phyloP scores from a whole-genome alignment of 2,888 invertebrate genomes.

The Hermaeophaga mercurialis region DNA sequence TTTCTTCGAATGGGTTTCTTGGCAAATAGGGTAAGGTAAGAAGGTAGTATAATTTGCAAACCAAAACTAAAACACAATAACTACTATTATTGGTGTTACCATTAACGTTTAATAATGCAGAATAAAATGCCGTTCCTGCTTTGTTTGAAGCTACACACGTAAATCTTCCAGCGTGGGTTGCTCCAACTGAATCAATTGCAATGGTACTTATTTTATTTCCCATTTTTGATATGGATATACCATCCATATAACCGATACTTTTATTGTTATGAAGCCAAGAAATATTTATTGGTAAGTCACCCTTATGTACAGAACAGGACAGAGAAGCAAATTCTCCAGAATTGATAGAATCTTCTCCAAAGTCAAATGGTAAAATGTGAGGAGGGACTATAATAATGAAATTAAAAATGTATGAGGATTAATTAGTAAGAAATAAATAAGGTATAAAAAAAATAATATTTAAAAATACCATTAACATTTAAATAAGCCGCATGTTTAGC shows the following conservation, averaged over 20 bases:
- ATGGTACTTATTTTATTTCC: conserved; percentile 61
- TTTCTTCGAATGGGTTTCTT: no score
- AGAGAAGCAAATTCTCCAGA: conserved; percentile 70
- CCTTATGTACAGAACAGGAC: conserved; percentile 72
- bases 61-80: no score
- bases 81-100: conserved; percentile 50
- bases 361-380: conserved; percentile 78
- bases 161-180: conserved; percentile 66
- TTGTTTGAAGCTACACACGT: conserved; percentile 72
- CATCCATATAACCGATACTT: conserved; percentile 43
- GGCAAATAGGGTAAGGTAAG: not conserved
- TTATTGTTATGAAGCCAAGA: conserved; percentile 63
- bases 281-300: conserved; percentile 71
- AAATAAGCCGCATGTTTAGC: conserved; percentile 62
- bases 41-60: not conserved
- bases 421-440: not conserved
- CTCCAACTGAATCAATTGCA: conserved; percentile 64
- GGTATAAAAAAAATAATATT: conserved; percentile 5
- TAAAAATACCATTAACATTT: conserved; percentile 44
- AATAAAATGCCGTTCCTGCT: conserved; percentile 61
- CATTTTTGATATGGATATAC: conserved; percentile 58
- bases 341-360: conserved; percentile 70
- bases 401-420: not conserved
- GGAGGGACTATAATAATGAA: conserved; percentile 68
- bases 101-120: conserved; percentile 61